These are phyloP conservation scores for Candidula unifasciata DNA, from an alignment of 2,888 invertebrate genomes.

Conservation along the genomic window DNA sequence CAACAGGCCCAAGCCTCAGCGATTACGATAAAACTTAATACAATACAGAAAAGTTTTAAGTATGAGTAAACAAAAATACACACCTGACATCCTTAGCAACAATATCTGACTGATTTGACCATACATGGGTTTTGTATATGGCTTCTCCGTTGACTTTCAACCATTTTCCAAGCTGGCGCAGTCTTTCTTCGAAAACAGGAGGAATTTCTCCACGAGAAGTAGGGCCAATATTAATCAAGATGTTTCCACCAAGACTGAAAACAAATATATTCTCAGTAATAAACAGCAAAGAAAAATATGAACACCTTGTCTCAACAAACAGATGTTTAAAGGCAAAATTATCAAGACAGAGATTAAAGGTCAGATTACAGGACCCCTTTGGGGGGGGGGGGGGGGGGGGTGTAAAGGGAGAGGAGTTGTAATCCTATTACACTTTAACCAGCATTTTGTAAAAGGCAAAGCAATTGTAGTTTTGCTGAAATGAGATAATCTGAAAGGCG, in stretches of 20 bases:
- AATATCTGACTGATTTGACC: conserved; percentile 87
- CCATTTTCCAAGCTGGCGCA: conserved; percentile 88
- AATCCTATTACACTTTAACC: no score
- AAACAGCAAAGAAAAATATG: neutral
- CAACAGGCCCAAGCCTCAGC: no score
- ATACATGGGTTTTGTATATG: conserved; percentile 87
- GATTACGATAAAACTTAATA: no score
- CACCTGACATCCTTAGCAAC: conserved; percentile 85
- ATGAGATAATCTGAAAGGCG: no score
- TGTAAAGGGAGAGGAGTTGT: no score
- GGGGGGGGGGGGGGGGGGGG: no score
- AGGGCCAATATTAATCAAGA: conserved; percentile 90
- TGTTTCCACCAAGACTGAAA: conserved; percentile 81
- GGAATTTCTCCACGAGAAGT: conserved; percentile 90
- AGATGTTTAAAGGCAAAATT: neutral
- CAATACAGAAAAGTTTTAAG: neutral
- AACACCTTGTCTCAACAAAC: neutral
- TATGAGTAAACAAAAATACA: conserved; percentile 44
- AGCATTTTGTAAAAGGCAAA: no score
- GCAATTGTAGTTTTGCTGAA: no score
- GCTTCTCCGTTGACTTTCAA: conserved; percentile 88
- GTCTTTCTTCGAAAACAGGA: conserved; percentile 90
- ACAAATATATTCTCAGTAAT: neutral
- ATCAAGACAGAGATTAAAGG: no score
- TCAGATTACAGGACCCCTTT: no score